Percentiles rank a stretch among this genome's conserved stretches.
phyloP scores from a whole-genome alignment of 1,140 invertebrate genomes.

The Diprion similis region DNA sequence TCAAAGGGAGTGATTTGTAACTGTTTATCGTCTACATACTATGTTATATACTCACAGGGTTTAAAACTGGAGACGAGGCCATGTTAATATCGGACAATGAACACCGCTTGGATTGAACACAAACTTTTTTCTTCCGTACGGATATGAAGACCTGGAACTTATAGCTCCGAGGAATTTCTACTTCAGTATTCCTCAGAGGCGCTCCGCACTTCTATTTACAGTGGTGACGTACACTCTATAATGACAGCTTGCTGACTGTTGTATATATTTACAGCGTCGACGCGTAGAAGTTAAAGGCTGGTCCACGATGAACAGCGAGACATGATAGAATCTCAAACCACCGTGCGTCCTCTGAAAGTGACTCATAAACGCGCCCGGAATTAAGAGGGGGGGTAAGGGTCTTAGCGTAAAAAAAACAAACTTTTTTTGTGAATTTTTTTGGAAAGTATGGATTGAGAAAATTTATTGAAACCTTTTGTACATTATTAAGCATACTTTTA shows the following conservation, averaged over 20 bases:
- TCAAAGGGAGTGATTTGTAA: neutral
- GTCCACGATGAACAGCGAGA: too few species aligned
- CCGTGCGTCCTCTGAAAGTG: too few species aligned
- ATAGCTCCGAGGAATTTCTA: conserved; percentile 13
- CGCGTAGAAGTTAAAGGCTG: neutral
- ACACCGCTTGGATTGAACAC: neutral
- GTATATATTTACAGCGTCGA: neutral
- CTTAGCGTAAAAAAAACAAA: too few species aligned
- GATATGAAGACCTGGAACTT: conserved; percentile 8
- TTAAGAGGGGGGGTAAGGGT: too few species aligned
- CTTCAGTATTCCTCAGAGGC: conserved; percentile 11
- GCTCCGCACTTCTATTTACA: conserved; percentile 43
- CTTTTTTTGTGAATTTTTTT: too few species aligned
- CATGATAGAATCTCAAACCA: too few species aligned
- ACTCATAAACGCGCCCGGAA: too few species aligned
- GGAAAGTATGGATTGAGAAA: too few species aligned
- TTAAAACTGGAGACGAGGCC: conserved; percentile 31
- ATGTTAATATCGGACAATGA: conserved; percentile 22
- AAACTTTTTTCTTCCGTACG: neutral
- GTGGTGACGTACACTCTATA: conserved; percentile 39
- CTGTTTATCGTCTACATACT: neutral
- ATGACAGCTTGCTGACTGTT: neutral
- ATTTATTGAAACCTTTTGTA: too few species aligned
- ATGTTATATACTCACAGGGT: conserved; percentile 37
- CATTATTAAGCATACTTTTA: too few species aligned